Percentiles rank a stretch among this genome's conserved stretches.
These are phyloP conservation scores for Dufourea novaeangliae DNA, from an alignment of 1,140 invertebrate genomes.

Conservation along the genomic window DNA sequence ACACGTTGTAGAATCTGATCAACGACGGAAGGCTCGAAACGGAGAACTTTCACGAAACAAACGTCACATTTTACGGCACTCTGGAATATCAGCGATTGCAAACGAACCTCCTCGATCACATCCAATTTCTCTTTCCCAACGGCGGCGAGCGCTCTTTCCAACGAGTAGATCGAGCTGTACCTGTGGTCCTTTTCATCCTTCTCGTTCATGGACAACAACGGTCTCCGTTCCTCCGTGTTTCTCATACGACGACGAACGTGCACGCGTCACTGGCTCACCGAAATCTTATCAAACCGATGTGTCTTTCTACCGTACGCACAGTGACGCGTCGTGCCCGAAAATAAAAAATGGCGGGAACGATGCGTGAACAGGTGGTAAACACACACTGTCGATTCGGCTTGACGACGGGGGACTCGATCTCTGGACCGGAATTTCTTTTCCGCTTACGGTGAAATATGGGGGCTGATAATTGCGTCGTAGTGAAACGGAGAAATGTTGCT, in stretches of 20 bases:
- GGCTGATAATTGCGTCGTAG: background rate
- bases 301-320: too few relatives aligned
- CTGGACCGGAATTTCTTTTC: background rate
- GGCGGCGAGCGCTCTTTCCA: conserved; percentile 31
- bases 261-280: background rate
- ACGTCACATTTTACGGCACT: too few relatives aligned
- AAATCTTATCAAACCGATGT: background rate
- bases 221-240: background rate
- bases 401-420: too few relatives aligned
- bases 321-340: background rate
- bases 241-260: background rate
- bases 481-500: background rate
- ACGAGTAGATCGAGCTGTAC: conserved; percentile 50
- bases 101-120: conserved; percentile 42
- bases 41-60: too few relatives aligned
- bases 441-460: background rate
- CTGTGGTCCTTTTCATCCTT: conserved; percentile 40
- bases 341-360: background rate
- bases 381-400: too few relatives aligned
- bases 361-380: too few relatives aligned
- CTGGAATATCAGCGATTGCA: background rate
- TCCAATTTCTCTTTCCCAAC: background rate
- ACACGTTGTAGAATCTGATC: too few relatives aligned
- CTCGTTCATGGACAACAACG: background rate
- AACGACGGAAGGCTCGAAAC: too few relatives aligned